Evolutionary conservation across 2,888 invertebrate genomes (phyloP).

Genomic region (Aspidiotus rigidus): DNA sequence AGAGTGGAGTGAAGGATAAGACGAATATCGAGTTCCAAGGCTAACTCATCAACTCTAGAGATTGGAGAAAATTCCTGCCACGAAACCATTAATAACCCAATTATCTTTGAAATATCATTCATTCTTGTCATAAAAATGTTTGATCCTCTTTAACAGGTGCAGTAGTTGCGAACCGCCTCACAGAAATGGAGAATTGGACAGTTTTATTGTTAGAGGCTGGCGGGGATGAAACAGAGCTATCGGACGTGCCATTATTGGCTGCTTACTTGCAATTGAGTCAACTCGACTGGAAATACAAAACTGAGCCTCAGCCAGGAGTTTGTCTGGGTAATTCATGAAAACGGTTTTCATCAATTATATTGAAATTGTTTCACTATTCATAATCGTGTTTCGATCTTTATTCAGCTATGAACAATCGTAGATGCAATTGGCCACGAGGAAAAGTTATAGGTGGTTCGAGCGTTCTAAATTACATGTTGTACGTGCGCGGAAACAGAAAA

Average conservation of each 20-base stretch:
- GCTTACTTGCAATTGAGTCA: conserved; percentile 77
- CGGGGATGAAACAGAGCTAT: conserved; percentile 82
- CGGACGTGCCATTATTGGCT: conserved; percentile 78
- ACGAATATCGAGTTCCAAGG: too few species aligned
- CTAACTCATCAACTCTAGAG: too few species aligned
- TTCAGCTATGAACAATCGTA: conserved; percentile 69
- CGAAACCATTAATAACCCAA: too few species aligned
- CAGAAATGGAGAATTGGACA: conserved; percentile 69
- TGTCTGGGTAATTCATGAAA: conserved; percentile 58
- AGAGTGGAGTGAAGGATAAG: too few species aligned
- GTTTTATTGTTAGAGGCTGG: conserved; percentile 76
- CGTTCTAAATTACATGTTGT: conserved; percentile 85
- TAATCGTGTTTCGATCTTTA: conserved; percentile 36
- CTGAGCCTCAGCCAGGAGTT: conserved; percentile 71
- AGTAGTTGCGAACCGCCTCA: conserved; percentile 72
- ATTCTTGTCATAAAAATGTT: conserved; percentile 34
- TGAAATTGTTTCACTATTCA: neutral
- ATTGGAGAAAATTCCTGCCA: too few species aligned
- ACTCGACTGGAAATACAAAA: conserved; percentile 87
- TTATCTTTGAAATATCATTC: too few species aligned
- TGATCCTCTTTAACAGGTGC: conserved; percentile 50
- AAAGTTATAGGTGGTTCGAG: conserved; percentile 85
- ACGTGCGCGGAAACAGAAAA: conserved; percentile 74
- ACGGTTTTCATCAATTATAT: neutral
- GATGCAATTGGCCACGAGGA: conserved; percentile 86